A percentile compares a stretch with the other conserved stretches of the same genome.
Evolutionary conservation across 1,140 invertebrate species (phyloP).

Genomic region (Pachyrhynchus sulphureomaculatus): DNA sequence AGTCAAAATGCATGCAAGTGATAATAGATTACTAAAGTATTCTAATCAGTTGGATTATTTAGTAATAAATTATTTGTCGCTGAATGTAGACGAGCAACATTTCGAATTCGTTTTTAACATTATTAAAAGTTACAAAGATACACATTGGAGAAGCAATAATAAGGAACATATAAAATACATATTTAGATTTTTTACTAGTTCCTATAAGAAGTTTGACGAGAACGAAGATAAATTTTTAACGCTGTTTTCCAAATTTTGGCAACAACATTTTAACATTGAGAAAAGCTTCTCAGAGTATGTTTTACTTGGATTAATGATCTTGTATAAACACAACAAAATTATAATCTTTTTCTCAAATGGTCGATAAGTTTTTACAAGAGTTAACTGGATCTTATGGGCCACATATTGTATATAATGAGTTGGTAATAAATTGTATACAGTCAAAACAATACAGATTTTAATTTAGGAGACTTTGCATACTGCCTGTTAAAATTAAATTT

Average conservation of each 20-base stretch:
- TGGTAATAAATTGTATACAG: background rate
- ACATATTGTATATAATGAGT: background rate
- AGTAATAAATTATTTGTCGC: conserved; percentile 1
- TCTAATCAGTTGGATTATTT: no score
- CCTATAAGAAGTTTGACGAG: background rate
- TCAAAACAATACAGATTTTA: background rate
- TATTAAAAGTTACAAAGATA: background rate
- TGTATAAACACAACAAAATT: background rate
- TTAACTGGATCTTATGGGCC: background rate
- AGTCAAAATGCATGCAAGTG: background rate
- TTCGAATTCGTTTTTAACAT: conserved; percentile 8
- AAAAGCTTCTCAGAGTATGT: conserved; percentile 7
- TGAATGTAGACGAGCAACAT: background rate
- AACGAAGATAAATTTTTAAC: background rate
- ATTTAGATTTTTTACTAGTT: conserved; percentile 2
- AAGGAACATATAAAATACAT: background rate
- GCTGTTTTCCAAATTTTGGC: conserved; percentile 1
- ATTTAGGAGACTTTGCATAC: background rate
- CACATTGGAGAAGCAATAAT: background rate
- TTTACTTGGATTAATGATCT: background rate
- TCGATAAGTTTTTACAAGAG: background rate
- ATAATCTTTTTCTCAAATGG: background rate
- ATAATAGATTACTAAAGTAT: background rate
- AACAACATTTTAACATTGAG: conserved; percentile 12
- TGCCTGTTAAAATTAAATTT: background rate